Conservation (phyloP, 2,797 vertebrate genomes). For the Dipus sagitta region DNA sequence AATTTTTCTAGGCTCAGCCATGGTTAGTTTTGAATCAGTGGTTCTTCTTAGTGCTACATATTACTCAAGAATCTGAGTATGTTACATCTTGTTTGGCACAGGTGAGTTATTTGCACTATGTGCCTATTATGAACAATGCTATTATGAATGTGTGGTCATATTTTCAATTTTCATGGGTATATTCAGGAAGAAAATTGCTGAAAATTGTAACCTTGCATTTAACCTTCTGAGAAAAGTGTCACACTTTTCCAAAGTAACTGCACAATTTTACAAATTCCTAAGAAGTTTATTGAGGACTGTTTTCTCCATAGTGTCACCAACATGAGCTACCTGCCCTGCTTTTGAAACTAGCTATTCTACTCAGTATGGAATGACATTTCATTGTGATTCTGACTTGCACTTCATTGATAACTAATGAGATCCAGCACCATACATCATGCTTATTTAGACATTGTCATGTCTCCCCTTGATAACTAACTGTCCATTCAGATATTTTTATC, state of each 20-base stretch:
- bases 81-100: background rate
- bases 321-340: background rate
- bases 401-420: background rate
- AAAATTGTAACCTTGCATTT: background rate
- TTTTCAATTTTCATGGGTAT: slow-evolving; percentile 8
- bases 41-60: slow-evolving; percentile 38
- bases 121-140: background rate
- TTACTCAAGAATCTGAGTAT: background rate
- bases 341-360: slow-evolving; percentile 2
- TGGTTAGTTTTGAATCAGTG: background rate
- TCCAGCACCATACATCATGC: background rate
- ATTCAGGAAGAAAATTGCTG: background rate
- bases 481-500: background rate
- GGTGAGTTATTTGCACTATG: background rate
- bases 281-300: background rate
- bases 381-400: background rate
- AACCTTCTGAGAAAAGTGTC: background rate
- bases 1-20: too few species aligned
- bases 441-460: background rate
- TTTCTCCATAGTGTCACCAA: background rate
- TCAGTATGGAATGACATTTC: background rate
- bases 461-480: background rate
- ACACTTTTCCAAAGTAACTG: background rate
- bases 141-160: background rate
- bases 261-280: background rate